Evolutionary conservation across 2,797 vertebrate genomes (phyloP).

Genomic region (Alexandromys oeconomus): DNA sequence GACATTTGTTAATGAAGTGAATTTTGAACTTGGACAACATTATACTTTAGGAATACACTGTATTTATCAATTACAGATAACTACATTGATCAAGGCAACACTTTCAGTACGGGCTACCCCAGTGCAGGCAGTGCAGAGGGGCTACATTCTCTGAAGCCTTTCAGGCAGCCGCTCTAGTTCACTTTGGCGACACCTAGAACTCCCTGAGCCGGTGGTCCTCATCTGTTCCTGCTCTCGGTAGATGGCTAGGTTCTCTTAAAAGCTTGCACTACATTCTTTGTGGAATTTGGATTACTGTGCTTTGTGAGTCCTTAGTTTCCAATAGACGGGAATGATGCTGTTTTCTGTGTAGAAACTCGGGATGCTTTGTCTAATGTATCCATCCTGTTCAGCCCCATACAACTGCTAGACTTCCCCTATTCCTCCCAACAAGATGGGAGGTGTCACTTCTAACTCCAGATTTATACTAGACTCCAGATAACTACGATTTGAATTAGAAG

Average conservation of each 20-base stretch:
- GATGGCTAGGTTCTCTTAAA: constrained; percentile 14
- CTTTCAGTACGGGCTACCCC: background rate
- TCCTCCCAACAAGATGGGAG: background rate
- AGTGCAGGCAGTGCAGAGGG: background rate
- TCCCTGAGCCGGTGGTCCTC: background rate
- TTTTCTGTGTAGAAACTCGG: background rate
- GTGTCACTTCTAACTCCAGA: constrained; percentile 26
- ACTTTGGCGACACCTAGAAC: background rate
- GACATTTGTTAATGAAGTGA: constrained; percentile 15
- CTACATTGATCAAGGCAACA: background rate
- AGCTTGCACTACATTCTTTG: background rate
- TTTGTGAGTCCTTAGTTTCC: background rate
- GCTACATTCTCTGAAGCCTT: background rate
- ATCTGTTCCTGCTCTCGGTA: background rate
- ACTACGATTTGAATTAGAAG: constrained; percentile 27
- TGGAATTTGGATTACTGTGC: constrained; percentile 12
- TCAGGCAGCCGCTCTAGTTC: background rate
- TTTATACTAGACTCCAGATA: background rate
- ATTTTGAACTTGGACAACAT: background rate
- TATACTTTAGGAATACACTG: background rate
- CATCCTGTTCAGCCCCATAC: background rate
- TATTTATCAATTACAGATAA: background rate
- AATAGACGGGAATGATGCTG: background rate
- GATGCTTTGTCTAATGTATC: background rate
- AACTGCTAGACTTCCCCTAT: background rate